Evolutionary conservation across 2,888 invertebrate genomes (phyloP), one percentile per base, ranked within the genome.

Genomic region (Acronicta aceris): DNA sequence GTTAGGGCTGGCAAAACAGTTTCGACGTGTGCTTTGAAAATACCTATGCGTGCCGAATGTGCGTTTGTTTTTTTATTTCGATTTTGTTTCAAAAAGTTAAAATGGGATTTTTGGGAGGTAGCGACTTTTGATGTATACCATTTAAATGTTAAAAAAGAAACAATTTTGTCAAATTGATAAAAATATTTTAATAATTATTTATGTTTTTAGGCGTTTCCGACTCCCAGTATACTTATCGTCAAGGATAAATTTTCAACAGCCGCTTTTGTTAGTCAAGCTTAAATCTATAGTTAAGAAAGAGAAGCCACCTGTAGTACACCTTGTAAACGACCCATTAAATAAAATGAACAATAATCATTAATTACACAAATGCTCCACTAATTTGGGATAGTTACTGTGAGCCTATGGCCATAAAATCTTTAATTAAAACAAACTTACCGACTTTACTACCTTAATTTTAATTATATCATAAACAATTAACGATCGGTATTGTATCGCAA

Each of bases 341-440:
- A 65, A 71, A 67, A 53, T 52, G n/a, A 52, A 64, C 65, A 71
- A 49, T 71, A 47, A 65, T 58, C 52, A 71, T 71, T 65, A 71
- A 67, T 71, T 59, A 72, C 49, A 60, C 16, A 45, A 63, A 70
- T 58, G 49, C 27, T 55, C 47, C 54, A n/a, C n/a, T n/a, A 51
- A 53, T 59, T 71, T 58, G 9, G 47, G 53, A 65, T 74, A 52
- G 53, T 74, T 51, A 41, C 40, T 30, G 38, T 42, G 25, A 15
- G 36, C 25, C 27, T 7, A 15, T 50, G 27, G 53, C 48, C 51
- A 62, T 72, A 66, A 72, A 59, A 58, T 47, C 27, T 65, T 68
- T 68, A 65, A 74, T 74, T 74, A 76, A 63, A 61, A n/a, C 43
- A 38, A 55, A 16, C 47, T 50, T 36, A 59, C 55, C 47, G 65